Percentiles rank a stretch among this genome's conserved stretches.
Conservation (phyloP, 2,888 invertebrate species). For the Ptilodon capucinus region DNA sequence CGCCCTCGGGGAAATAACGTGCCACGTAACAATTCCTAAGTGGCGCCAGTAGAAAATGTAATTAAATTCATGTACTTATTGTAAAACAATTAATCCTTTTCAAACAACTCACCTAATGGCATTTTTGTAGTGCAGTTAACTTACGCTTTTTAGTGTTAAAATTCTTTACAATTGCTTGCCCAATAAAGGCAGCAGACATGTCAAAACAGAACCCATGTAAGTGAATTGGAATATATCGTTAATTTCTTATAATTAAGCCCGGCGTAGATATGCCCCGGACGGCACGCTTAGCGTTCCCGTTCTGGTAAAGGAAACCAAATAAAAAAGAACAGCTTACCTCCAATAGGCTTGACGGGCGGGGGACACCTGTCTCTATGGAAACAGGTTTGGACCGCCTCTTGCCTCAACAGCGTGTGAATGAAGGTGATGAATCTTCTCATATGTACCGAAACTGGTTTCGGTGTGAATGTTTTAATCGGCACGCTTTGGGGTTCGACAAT, state of each 20-base stretch:
- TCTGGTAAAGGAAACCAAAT: conserved; percentile 46
- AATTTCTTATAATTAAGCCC: conserved; percentile 35
- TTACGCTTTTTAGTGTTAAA: no score
- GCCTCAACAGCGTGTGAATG: conserved; percentile 66
- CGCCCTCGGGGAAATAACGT: conserved; percentile 67
- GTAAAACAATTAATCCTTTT: conserved; percentile 48
- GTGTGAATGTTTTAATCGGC: conserved; percentile 47
- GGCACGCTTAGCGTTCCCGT: conserved; percentile 46
- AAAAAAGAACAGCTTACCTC: conserved; percentile 41
- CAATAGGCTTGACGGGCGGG: conserved; percentile 36
- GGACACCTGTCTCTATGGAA: conserved; percentile 69
- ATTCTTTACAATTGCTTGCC: not conserved
- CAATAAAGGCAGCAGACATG: conserved; percentile 14
- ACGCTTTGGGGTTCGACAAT: conserved; percentile 33
- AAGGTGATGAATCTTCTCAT: conserved; percentile 65
- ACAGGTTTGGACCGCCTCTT: conserved; percentile 58
- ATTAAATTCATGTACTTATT: conserved; percentile 55
- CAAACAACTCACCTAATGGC: conserved; percentile 18
- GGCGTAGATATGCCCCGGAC: conserved; percentile 20
- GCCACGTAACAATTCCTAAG: conserved; percentile 55
- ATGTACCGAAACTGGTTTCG: conserved; percentile 60
- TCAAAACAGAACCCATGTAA: conserved; percentile 8
- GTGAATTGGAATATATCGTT: conserved; percentile 24
- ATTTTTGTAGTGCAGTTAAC: conserved; percentile 9
- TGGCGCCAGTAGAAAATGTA: conserved; percentile 53